Base-by-base conservation (phyloP, 2,797 vertebrate genomes). In the Sebastes matsubarae region DNA sequence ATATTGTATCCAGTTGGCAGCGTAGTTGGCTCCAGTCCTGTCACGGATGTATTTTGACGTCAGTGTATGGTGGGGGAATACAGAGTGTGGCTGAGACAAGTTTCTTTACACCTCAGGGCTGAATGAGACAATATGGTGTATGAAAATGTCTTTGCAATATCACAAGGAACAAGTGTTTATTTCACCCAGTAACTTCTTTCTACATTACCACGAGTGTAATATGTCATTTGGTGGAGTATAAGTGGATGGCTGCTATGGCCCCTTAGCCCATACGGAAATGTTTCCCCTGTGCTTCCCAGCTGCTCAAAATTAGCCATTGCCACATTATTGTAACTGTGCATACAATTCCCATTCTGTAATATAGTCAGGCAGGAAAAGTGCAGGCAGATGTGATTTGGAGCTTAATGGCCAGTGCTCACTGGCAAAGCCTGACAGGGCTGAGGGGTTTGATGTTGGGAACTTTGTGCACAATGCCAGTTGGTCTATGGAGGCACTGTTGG, bases 331-430 rank as follows among this genome's bases (percentile, higher is more conserved):
- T 63, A 82, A 59, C 66, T 38, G 2, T 32, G 12, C 13, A 50
- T 58, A 22, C 57, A 38, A 58, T 46, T 38, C 9, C 4, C 68
- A 13, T 36, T 32, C 25, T 80, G n/a, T 77, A 27, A 13, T 59
- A 59, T 69, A 61, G 38, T 52, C 42, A 69, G 12, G 63, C 54
- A 60, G 42, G 72, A 75, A 65, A 36, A 59, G 38, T 46, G 57
- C 52, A 30, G 69, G 70, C 82, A 85, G 70, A 72, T 79, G 58
- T 70, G 34, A 70, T 80, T 69, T 79, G 36, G 50, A 79, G 76
- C 80, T 84, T 76, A 83, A 34, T 50, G 36, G 6, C 4, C 7
- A 60, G 38, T 29, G 34, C 54, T 79, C 69, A 55, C 5, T 66
- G 69, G 32, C 68, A 46, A 75, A 75, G 65, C 55, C 34, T 38